phyloP scores from a whole-genome alignment of 2,797 vertebrate genomes.

The Urosaurus nigricauda region DNA sequence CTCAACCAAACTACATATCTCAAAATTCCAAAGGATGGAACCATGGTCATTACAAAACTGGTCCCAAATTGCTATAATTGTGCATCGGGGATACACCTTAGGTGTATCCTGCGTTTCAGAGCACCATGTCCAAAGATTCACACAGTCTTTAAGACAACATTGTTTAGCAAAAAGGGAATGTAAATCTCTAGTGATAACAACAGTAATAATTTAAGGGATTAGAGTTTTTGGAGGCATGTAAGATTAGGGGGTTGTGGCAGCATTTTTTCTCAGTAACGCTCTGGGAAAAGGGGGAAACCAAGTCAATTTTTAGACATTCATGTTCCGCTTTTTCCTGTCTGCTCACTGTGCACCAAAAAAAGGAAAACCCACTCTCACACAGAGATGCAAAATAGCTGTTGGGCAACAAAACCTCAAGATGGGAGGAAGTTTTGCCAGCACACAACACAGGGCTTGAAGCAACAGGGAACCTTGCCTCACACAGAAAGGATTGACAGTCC shows the following conservation, averaged over 20 bases:
- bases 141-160: no score
- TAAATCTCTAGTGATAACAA: neutral
- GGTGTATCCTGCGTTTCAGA: no score
- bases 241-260: neutral
- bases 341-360: neutral
- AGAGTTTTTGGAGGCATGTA: neutral
- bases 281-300: neutral
- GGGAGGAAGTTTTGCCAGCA: conserved; percentile 25
- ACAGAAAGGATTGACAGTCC: neutral
- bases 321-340: conserved; percentile 19
- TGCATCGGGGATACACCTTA: no score
- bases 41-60: no score
- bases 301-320: neutral
- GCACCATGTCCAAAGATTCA: no score
- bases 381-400: neutral
- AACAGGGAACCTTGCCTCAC: neutral
- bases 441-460: neutral
- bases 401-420: conserved; percentile 25
- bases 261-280: neutral
- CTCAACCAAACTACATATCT: no score
- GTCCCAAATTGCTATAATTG: no score
- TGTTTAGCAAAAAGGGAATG: no score
- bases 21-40: no score
- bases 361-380: no score
- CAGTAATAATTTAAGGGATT: no score